Conservation (phyloP, 2,113 vertebrate genomes). For the Murina feae region DNA sequence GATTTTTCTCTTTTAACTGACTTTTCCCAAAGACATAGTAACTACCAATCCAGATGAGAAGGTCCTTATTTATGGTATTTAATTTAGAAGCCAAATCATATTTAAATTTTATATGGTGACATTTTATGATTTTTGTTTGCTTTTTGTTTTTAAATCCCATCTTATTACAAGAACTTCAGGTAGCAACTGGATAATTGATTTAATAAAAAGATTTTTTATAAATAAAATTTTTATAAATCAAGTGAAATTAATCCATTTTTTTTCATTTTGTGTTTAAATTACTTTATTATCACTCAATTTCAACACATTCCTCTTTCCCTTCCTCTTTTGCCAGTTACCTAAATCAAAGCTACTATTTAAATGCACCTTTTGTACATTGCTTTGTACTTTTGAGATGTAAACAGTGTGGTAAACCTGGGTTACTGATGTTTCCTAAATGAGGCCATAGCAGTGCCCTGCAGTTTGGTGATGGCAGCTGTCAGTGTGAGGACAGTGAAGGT, state of each 20-base stretch:
- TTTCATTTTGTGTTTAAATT: neutral
- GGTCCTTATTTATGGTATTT: neutral
- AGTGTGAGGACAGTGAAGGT: neutral
- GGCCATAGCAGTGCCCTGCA: neutral
- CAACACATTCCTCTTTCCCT: neutral
- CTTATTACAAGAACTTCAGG: neutral
- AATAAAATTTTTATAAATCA: neutral
- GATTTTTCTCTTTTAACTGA: neutral
- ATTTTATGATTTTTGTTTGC: neutral
- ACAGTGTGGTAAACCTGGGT: neutral
- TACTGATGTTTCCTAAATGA: neutral
- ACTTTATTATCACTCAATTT: neutral
- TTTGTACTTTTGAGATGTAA: neutral
- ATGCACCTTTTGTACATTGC: neutral
- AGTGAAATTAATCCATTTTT: neutral
- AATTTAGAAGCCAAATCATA: neutral
- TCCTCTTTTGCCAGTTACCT: neutral
- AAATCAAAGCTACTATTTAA: neutral
- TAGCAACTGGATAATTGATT: neutral
- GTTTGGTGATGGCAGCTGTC: neutral
- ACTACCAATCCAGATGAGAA: neutral
- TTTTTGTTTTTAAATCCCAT: constrained; percentile 19
- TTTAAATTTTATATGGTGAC: neutral
- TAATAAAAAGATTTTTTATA: neutral
- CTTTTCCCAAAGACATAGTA: neutral